Conservation (phyloP, 2,888 invertebrate genomes). For the Criorhina ranunculi region DNA sequence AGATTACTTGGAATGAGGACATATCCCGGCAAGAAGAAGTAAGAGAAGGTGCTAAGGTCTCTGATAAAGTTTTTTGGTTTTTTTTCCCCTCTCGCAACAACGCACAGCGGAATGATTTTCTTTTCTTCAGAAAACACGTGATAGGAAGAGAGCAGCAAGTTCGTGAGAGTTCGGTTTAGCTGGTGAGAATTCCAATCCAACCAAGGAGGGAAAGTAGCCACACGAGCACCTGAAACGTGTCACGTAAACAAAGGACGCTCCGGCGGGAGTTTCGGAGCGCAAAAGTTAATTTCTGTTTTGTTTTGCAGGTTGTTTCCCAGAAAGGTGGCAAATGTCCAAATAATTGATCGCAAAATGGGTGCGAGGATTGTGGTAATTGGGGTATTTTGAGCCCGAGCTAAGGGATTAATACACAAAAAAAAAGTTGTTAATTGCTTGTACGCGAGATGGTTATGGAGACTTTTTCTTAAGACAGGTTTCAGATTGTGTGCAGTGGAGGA, state of each 20-base stretch:
- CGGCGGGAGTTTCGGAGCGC: conserved; percentile 1
- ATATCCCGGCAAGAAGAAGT: conserved; percentile 27
- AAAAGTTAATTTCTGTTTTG: conserved; percentile 70
- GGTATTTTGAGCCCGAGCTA: conserved; percentile 43
- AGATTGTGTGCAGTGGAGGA: background rate
- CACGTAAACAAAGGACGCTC: conserved; percentile 60
- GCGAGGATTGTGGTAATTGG: conserved; percentile 55
- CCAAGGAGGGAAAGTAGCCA: background rate
- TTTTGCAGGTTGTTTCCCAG: conserved; percentile 12
- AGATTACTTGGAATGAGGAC: conserved; percentile 64
- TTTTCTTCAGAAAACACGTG: conserved; percentile 48
- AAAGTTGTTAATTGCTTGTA: conserved; percentile 66
- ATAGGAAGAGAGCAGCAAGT: conserved; percentile 5
- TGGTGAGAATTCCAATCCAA: conserved; percentile 31
- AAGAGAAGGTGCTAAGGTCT: conserved; percentile 31
- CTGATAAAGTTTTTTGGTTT: conserved; percentile 59
- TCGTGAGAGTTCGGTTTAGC: conserved; percentile 30
- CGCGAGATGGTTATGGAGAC: conserved; percentile 52
- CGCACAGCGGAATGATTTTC: conserved; percentile 43
- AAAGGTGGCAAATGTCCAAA: conserved; percentile 64
- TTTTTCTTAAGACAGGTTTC: background rate
- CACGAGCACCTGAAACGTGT: conserved; percentile 57
- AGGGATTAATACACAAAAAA: conserved; percentile 46
- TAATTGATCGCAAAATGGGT: conserved; percentile 60
- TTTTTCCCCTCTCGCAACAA: background rate